A percentile compares a stretch with the other conserved stretches of the same genome.
phyloP scores from a whole-genome alignment of 2,113 vertebrate genomes.

The Varanus salvator region DNA sequence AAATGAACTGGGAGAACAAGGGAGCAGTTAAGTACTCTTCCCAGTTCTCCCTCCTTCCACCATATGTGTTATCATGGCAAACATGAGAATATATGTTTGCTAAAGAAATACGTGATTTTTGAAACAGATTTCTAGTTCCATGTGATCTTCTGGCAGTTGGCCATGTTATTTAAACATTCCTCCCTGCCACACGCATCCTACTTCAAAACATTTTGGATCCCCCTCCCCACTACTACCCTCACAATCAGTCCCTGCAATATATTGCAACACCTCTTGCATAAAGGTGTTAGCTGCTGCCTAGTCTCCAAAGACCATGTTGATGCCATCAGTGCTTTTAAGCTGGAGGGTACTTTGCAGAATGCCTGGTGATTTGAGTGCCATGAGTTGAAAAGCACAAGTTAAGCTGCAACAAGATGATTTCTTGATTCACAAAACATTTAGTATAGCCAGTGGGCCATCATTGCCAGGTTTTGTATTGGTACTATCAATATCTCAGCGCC shows the following conservation, averaged over 20 bases:
- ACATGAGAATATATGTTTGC: neutral
- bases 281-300: neutral
- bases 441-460: neutral
- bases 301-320: neutral
- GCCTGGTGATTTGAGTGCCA: neutral
- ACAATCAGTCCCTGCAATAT: conserved; percentile 17
- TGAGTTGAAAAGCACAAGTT: neutral
- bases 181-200: conserved; percentile 15
- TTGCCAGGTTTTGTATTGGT: fast-evolving
- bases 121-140: conserved; percentile 42
- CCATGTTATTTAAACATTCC: conserved; percentile 9
- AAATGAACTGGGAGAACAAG: neutral
- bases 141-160: conserved; percentile 23
- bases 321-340: neutral
- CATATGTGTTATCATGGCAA: neutral
- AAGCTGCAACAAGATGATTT: neutral
- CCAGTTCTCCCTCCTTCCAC: neutral
- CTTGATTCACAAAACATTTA: conserved; percentile 1
- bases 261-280: neutral
- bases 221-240: neutral
- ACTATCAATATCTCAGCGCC: neutral
- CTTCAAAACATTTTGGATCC: conserved; percentile 23
- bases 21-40: neutral
- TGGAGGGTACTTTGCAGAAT: neutral
- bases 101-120: neutral